Evolutionary conservation across 2,797 vertebrate species (phyloP), one percentile per base, ranked within the genome.

Genomic region (Leptatherina wallacei): DNA sequence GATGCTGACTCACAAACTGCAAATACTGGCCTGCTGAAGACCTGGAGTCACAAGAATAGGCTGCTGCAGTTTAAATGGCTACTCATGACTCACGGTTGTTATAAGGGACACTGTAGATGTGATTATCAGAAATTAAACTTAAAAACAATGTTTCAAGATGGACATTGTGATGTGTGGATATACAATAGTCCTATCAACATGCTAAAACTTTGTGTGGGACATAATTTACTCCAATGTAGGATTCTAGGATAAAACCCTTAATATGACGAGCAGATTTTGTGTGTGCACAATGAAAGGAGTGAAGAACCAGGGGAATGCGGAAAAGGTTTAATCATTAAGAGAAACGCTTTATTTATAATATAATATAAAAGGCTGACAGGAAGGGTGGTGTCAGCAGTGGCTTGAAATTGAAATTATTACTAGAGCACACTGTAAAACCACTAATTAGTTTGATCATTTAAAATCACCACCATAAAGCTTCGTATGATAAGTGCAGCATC

Each of bases 1-100:
- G 89, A 89, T 86, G 89, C 86, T 85, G 91, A 92, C 83, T 93
- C 89, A 91, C 78, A 85, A 91, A 85, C 85, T 83, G 88, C 83
- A 81, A 80, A 86, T 64, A 84, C 47, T 77, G 82, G 80, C 73
- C 84, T 65, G 81, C 75, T 61, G 79, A 75, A 77, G 80, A 82
- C 73, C 57, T 35, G 47, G 51, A 85, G 80, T 81, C 86, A 71
- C 76, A 67, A 79, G 67, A 84, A 87, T 13, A 71, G 68, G 54
- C 71, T 66, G 68, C 60, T 80, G 80, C 59, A 61, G 69, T 63
- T 80, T 20, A 66, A 70, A 65, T 55, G 75, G 71, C 69, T 59
- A 27, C 77, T 69, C 67, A 47, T 51, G 61, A 65, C 61, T 70
- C 67, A 61, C 3, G 49, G 68, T 58, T 64, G 18, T 61, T 51